Base-by-base conservation (phyloP, 2,113 vertebrate genomes). In the Ctenodactylus gundi region DNA sequence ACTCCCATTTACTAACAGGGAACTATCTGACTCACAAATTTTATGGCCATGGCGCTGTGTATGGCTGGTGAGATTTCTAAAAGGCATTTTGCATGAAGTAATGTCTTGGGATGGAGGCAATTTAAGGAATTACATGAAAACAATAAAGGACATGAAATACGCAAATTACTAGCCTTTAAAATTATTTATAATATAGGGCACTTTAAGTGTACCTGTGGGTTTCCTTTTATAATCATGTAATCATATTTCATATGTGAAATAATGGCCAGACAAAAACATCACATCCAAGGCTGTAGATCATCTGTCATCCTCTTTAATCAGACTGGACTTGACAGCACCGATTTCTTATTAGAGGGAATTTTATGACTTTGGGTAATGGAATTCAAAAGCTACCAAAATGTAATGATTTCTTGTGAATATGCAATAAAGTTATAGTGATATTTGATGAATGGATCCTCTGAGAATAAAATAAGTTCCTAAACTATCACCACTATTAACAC, bases 331-430 rank as follows among this genome's bases (percentile, higher is more conserved):
- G 51, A 94, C 68, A 96, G 58, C 31, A 86, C 31, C 86, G 94
- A 97, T 97, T 97, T 97, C 92, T 97, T 90, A 95, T 95, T 90
- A 94, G 85, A 90, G 57, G 15, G 44, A 67, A 88, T 73, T 90
- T 96, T 93, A 94, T 82, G 90, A 89, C 76, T 60, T 64, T 76
- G 17, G 75, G 90, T 80, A 92, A 95, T 49, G 83, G 87, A 96
- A 15, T 7, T 84, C 68, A 77, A 92, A 96, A 95, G 86, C 36
- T 51, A 84, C 89, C 84, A 90, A 88, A 88, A 91, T 83, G 78
- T 62, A 85, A 96, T 92, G 58, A 93, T 93, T 96, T 94, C 82
- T 91, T 88, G 78, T 94, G 93, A 96, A 93, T 84, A 90, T 88
- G 44, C 77, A 94, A 83, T 96, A 91, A 94, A 85, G 57, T 80